Base-by-base conservation (phyloP, 2,888 invertebrate genomes). In the Caenorhabditis sp. region DNA sequence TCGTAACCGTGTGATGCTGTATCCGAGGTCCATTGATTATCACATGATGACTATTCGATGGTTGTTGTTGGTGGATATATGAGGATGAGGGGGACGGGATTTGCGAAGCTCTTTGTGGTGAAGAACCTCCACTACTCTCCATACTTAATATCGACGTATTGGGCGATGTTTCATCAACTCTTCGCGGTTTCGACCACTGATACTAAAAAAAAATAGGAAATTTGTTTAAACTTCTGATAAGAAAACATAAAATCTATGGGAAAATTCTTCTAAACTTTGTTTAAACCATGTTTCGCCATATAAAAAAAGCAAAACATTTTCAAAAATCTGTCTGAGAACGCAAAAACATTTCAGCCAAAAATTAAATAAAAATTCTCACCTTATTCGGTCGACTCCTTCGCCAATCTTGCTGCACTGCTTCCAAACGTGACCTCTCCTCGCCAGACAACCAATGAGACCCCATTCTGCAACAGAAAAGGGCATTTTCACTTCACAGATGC, bases 341-440 rank as follows among this genome's bases (percentile, higher is more conserved):
- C n/a, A n/a, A n/a, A n/a, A n/a, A n/a, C n/a, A n/a, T n/a, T n/a
- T n/a, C n/a, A n/a, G n/a, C n/a, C n/a, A n/a, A n/a, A n/a, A n/a
- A n/a, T n/a, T n/a, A 58, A 31, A n/a, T 27, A 5, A 36, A 14
- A 20, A n/a, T 25, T 43, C 70, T 52, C 49, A 66, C 66, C 57
- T 84, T 80, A 61, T 65, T 77, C 4, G 85, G 85, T 49, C 86
- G 61, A 21, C 80, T 84, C 20, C 80, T 67, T 43, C 86, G 78
- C 86, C 86, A 86, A 63, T 86, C 86, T 36, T 83, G 78, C 59
- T 86, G 86, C 8, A 86, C 86, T 12, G 86, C 86, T 70, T 86
- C 85, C 23, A 86, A 76, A 17, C 87, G 79, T 23, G 83, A 83
- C 38, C 84, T 74, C 62, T 86, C 86, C 67, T 86, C 87, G 21